These are phyloP conservation scores for Poecilia picta DNA, from an alignment of 2,797 vertebrate genomes.

Conservation along the genomic window DNA sequence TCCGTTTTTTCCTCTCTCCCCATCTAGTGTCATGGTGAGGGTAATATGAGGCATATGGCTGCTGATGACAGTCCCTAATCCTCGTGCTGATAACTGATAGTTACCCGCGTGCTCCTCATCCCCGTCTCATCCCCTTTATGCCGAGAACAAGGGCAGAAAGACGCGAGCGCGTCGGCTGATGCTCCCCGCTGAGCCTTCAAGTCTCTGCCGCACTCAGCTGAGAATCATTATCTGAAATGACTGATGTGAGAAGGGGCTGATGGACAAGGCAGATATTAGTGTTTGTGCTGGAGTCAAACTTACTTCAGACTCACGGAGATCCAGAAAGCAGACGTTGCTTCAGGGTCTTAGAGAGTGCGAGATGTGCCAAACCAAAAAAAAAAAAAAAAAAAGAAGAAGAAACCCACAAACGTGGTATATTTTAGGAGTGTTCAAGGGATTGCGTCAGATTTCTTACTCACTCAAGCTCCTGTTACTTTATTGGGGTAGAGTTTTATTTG, in stretches of 20 bases:
- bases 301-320: constrained; percentile 25
- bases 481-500: background rate
- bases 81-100: constrained; percentile 72
- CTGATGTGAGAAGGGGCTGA: constrained; percentile 61
- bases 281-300: constrained; percentile 54
- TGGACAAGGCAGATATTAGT: constrained; percentile 60
- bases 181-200: constrained; percentile 34
- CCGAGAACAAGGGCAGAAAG: constrained; percentile 55
- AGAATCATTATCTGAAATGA: constrained; percentile 70
- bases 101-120: constrained; percentile 62
- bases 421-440: constrained; percentile 4
- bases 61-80: constrained; percentile 78
- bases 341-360: constrained; percentile 22
- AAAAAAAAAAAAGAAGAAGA: background rate
- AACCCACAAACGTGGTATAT: background rate
- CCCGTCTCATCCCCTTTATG: constrained; percentile 53
- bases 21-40: constrained; percentile 72
- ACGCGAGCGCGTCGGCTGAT: constrained; percentile 40
- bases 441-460: background rate
- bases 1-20: constrained; percentile 41
- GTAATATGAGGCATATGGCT: constrained; percentile 75
- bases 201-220: constrained; percentile 38
- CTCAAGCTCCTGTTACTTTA: constrained; percentile 11
- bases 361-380: constrained; percentile 7
- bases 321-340: constrained; percentile 26